Percentiles rank a stretch among this genome's conserved stretches.
Conservation (phyloP, 1,140 invertebrate species). For the Zophobas morio region DNA sequence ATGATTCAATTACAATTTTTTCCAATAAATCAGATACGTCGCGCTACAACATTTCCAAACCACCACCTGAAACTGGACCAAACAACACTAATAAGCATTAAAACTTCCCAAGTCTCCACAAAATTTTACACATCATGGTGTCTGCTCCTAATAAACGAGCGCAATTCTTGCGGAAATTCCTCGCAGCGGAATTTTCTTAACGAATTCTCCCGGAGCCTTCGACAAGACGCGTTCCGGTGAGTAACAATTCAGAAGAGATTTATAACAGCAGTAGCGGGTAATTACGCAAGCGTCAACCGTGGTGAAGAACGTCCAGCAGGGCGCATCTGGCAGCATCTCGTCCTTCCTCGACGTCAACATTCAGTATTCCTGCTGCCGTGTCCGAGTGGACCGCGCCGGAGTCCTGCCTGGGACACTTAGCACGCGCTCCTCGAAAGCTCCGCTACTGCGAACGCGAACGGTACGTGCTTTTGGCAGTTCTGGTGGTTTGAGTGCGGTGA, state of each 20-base stretch:
- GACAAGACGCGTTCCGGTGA: constrained; percentile 12
- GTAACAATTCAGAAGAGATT: constrained; percentile 12
- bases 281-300: constrained; percentile 31
- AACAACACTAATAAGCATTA: too few species aligned
- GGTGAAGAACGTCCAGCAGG: constrained; percentile 40
- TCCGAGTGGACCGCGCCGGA: constrained; percentile 20
- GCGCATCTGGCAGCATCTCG: constrained; percentile 43
- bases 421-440: constrained; percentile 40
- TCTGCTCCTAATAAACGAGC: too few species aligned
- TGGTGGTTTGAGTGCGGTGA: neutral
- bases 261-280: constrained; percentile 17
- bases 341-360: constrained; percentile 29
- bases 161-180: neutral
- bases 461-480: constrained; percentile 13
- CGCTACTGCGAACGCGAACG: neutral
- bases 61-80: too few species aligned
- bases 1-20: too few species aligned
- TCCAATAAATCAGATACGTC: too few species aligned
- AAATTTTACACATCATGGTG: too few species aligned
- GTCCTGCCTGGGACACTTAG: constrained; percentile 16
- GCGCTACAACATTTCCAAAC: too few species aligned
- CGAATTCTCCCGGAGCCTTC: constrained; percentile 6
- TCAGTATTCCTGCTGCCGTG: constrained; percentile 45
- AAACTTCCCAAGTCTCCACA: too few species aligned
- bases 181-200: neutral